These are phyloP conservation scores for Chrysochloris asiatica DNA, from an alignment of 2,113 vertebrate genomes.

Conservation along the genomic window DNA sequence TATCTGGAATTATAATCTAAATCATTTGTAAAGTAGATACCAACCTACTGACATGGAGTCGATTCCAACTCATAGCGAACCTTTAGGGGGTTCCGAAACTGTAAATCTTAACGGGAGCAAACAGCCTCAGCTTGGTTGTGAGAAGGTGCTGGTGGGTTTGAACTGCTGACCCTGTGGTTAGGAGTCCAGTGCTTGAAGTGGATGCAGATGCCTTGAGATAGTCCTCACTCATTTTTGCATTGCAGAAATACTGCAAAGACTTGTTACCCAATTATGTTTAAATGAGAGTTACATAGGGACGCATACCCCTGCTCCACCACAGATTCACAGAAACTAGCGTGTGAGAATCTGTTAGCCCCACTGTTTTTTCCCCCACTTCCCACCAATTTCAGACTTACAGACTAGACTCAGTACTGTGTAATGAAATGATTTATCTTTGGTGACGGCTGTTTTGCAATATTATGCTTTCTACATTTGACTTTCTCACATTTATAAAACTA, in stretches of 20 bases:
- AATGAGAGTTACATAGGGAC: not conserved
- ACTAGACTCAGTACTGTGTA: not conserved
- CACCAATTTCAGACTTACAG: not conserved
- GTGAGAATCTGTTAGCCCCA: conserved; percentile 44
- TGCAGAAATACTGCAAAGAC: not conserved
- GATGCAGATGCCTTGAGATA: not conserved
- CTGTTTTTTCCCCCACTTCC: not conserved
- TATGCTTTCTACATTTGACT: conserved; percentile 57
- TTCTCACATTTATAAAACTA: conserved; percentile 72
- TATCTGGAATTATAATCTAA: not conserved
- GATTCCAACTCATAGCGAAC: no score
- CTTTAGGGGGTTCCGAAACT: no score
- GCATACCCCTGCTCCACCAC: not conserved
- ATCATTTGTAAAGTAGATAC: not conserved
- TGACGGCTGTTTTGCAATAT: conserved; percentile 61
- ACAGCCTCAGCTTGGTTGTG: no score
- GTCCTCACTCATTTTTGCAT: not conserved
- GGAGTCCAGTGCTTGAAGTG: no score
- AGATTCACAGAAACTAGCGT: not conserved
- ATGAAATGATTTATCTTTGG: conserved; percentile 47
- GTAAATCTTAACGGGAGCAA: no score
- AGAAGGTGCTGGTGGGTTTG: no score
- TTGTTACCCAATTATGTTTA: not conserved
- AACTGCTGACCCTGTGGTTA: no score
- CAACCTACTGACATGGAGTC: no score